Percentiles rank a stretch among this genome's conserved stretches.
Conservation (phyloP, 2,888 invertebrate genomes). For the Hemicrepidius hirtus region DNA sequence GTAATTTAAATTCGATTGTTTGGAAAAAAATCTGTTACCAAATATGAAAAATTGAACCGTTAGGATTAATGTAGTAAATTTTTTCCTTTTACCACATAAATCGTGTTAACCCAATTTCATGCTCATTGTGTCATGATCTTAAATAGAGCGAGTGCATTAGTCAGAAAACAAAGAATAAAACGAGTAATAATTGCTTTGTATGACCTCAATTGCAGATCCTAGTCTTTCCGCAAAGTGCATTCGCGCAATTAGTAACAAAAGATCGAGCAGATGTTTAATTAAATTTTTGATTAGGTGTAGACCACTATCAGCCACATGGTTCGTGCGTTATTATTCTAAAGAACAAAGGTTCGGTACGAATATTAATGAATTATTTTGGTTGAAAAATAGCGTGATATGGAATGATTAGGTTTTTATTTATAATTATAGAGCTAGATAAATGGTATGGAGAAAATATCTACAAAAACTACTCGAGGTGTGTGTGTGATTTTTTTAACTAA, state of each 20-base stretch:
- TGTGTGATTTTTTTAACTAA: conserved; percentile 14
- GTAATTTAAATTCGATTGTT: no score
- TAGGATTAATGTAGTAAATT: background rate
- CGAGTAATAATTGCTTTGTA: conserved; percentile 9
- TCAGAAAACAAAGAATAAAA: conserved; percentile 31
- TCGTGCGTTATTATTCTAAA: background rate
- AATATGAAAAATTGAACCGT: conserved; percentile 4
- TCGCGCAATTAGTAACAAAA: conserved; percentile 15
- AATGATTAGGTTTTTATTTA: conserved; percentile 16
- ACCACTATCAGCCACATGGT: conserved; percentile 20
- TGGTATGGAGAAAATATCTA: conserved; percentile 8
- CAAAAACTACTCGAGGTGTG: conserved; percentile 12
- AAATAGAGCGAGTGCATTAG: conserved; percentile 44
- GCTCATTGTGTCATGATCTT: conserved; percentile 39
- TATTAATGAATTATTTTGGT: background rate
- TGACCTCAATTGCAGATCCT: conserved; percentile 35
- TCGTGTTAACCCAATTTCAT: conserved; percentile 29
- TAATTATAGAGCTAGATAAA: conserved; percentile 26
- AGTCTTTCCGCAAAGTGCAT: conserved; percentile 17
- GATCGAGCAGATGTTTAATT: conserved; percentile 22
- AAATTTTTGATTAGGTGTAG: conserved; percentile 11
- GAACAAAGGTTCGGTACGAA: conserved; percentile 1
- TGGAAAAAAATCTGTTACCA: background rate
- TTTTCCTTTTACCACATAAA: conserved; percentile 21
- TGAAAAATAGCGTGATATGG: conserved; percentile 20